Conservation (phyloP, 2,888 invertebrate genomes). For the Aradus depressus region DNA sequence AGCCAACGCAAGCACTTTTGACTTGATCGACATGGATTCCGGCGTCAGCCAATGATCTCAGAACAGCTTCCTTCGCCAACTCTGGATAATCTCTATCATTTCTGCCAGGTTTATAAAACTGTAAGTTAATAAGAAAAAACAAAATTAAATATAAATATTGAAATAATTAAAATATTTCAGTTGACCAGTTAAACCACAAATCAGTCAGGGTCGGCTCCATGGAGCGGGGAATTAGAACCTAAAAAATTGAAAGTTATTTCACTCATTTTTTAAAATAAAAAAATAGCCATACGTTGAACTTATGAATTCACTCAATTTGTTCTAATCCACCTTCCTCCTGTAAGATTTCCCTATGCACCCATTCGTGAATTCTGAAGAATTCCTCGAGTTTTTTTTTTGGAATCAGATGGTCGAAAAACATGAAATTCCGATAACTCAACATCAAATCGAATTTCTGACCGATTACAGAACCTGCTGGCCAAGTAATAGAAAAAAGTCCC, state of each 20-base stretch:
- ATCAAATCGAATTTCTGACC: too few species aligned
- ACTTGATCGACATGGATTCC: slow-evolving; percentile 61
- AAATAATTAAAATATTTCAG: neutral
- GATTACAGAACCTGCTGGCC: too few species aligned
- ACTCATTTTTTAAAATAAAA: neutral
- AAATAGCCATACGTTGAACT: neutral
- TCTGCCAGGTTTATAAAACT: slow-evolving; percentile 88
- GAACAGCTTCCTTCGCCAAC: slow-evolving; percentile 86
- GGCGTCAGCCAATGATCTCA: slow-evolving; percentile 76
- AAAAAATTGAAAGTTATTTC: neutral
- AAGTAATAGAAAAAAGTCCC: too few species aligned
- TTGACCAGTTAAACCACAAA: neutral
- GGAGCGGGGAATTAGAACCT: too few species aligned
- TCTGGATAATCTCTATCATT: slow-evolving; percentile 85
- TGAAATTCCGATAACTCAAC: too few species aligned
- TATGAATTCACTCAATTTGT: too few species aligned
- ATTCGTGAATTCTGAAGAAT: too few species aligned
- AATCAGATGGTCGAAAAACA: too few species aligned
- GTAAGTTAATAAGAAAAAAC: slow-evolving; percentile 22
- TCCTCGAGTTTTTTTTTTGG: too few species aligned
- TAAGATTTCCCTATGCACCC: too few species aligned
- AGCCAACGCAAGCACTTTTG: slow-evolving; percentile 84
- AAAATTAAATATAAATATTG: neutral
- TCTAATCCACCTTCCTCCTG: too few species aligned
- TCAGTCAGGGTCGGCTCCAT: too few species aligned